A percentile compares a stretch with the other conserved stretches of the same genome.
phyloP scores from a whole-genome alignment of 2,888 invertebrate species.

The Tetrapedia diversipes region DNA sequence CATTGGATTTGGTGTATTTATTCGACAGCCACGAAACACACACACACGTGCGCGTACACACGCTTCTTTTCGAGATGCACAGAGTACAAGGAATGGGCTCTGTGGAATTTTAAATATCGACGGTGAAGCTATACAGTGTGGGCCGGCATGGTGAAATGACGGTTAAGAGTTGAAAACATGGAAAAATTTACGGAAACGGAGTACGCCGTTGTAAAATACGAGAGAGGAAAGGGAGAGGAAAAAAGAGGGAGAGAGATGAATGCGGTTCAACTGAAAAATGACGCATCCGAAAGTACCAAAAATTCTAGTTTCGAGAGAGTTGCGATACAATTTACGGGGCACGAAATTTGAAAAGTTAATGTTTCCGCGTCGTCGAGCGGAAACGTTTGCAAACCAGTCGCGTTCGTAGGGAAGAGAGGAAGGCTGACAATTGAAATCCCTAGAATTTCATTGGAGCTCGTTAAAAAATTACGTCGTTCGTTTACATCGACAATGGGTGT shows the following conservation, averaged over 20 bases:
- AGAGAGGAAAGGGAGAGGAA: too few species aligned
- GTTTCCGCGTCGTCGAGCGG: conserved; percentile 12
- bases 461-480: not conserved
- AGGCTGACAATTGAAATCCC: not conserved
- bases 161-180: conserved; percentile 29
- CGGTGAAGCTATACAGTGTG: not conserved
- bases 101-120: conserved; percentile 20
- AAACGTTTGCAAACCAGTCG: conserved; percentile 13
- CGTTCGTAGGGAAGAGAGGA: not conserved
- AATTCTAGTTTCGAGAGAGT: conserved; percentile 26
- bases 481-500: not conserved
- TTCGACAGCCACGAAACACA: too few species aligned
- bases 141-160: conserved; percentile 13
- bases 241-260: too few species aligned
- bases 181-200: conserved; percentile 16
- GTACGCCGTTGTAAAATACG: not conserved
- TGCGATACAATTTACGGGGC: conserved; percentile 30
- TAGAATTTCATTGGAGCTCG: not conserved
- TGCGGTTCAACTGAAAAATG: conserved; percentile 16
- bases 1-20: not conserved
- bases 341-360: conserved; percentile 31
- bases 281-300: conserved; percentile 12
- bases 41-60: not conserved
- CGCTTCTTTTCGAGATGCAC: not conserved
- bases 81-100: not conserved